phyloP scores from a whole-genome alignment of 1,140 invertebrate species.

The Anastrepha ludens region DNA sequence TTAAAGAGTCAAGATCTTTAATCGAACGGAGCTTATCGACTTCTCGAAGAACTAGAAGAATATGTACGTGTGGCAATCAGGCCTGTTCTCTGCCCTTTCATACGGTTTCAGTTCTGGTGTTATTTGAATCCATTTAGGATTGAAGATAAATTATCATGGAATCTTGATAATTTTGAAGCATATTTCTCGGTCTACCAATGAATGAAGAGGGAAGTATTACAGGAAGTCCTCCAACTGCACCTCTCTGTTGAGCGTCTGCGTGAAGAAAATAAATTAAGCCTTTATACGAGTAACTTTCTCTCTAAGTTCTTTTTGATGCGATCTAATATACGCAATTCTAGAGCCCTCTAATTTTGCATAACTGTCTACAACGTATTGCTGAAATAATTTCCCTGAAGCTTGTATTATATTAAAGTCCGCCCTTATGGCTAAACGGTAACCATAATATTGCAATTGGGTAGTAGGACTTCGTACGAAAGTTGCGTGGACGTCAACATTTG shows the following conservation, averaged over 20 bases:
- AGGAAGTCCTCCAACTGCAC: background rate
- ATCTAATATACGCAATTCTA: constrained; percentile 17
- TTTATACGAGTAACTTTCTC: background rate
- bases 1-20: background rate
- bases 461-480: too few relatives aligned
- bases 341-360: constrained; percentile 16
- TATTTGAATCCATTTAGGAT: constrained; percentile 76
- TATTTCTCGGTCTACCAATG: constrained; percentile 21
- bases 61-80: constrained; percentile 63
- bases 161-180: constrained; percentile 48
- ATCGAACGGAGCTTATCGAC: background rate
- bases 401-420: background rate
- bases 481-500: too few relatives aligned
- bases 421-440: background rate
- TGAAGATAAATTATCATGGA: constrained; percentile 67
- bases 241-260: constrained; percentile 28
- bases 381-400: constrained; percentile 24
- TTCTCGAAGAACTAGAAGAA: background rate
- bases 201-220: constrained; percentile 35
- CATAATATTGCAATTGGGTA: constrained; percentile 24
- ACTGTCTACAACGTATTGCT: constrained; percentile 1
- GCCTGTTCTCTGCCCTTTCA: constrained; percentile 66
- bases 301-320: constrained; percentile 41
- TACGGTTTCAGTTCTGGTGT: constrained; percentile 63
- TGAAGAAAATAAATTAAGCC: constrained; percentile 30